A percentile compares a stretch with the other conserved stretches of the same genome.
Conservation (phyloP, 2,888 invertebrate genomes). For the Drosophila austrosaltans region DNA sequence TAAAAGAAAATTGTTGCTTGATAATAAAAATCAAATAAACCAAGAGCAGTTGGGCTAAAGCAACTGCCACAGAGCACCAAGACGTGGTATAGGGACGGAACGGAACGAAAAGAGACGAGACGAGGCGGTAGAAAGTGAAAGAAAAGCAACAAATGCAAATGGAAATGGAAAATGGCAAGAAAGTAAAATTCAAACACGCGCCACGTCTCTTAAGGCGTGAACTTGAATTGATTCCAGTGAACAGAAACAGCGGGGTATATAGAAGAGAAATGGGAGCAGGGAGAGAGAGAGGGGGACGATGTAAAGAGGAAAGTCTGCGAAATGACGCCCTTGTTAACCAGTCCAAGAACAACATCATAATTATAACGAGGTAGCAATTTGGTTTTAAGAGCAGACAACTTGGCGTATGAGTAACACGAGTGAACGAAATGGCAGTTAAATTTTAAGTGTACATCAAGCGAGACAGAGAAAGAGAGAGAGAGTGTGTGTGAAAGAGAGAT, state of each 20-base stretch:
- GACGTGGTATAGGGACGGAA: neutral
- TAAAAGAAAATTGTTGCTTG: constrained; percentile 40
- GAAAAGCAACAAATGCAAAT: constrained; percentile 35
- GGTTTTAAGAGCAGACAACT: constrained; percentile 51
- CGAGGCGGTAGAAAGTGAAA: constrained; percentile 45
- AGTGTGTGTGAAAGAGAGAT: neutral
- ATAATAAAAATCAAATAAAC: constrained; percentile 73
- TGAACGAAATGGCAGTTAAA: constrained; percentile 62
- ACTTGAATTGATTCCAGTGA: constrained; percentile 73
- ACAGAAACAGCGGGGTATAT: neutral
- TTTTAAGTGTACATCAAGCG: constrained; percentile 60
- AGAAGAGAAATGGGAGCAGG: neutral
- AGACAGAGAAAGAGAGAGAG: constrained; percentile 10
- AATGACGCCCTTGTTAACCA: constrained; percentile 38
- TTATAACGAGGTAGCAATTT: constrained; percentile 75
- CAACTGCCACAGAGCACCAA: constrained; percentile 31
- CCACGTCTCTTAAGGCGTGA: constrained; percentile 58
- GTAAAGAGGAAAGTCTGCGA: neutral
- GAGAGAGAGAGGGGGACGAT: constrained; percentile 32
- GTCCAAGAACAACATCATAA: constrained; percentile 67
- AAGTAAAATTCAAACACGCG: constrained; percentile 62
- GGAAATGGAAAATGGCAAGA: constrained; percentile 32
- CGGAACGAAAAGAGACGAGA: constrained; percentile 14
- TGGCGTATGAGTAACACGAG: constrained; percentile 70
- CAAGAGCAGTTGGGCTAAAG: constrained; percentile 43